phyloP scores from a whole-genome alignment of 2,797 vertebrate species.

The Acanthurus tractus region DNA sequence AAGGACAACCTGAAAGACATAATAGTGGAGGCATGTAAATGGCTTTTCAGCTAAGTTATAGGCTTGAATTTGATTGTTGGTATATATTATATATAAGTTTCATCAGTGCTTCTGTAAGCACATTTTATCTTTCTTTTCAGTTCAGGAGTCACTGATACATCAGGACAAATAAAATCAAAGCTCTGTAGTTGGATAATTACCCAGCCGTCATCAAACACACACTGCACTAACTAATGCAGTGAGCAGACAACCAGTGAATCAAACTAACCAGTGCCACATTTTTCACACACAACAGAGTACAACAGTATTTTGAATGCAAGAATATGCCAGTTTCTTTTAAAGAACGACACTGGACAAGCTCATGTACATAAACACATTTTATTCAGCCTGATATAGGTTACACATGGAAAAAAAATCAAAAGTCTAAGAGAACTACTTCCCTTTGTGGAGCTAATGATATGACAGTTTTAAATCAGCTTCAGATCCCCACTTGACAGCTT shows the following conservation, averaged over 20 bases:
- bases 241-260: background rate
- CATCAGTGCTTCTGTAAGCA: background rate
- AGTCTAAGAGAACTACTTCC: slow-evolving; percentile 83
- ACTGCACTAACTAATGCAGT: background rate
- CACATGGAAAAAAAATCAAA: slow-evolving; percentile 71
- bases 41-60: too few relatives aligned
- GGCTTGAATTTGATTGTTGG: too few relatives aligned
- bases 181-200: background rate
- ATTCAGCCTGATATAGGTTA: slow-evolving; percentile 86
- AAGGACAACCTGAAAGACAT: too few relatives aligned
- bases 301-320: background rate
- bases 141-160: background rate
- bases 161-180: background rate
- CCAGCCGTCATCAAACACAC: background rate
- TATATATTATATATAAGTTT: background rate
- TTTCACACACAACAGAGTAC: background rate
- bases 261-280: background rate
- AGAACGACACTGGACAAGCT: slow-evolving; percentile 48
- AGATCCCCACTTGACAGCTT: slow-evolving; percentile 64
- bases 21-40: too few relatives aligned
- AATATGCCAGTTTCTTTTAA: slow-evolving; percentile 14
- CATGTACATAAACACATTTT: slow-evolving; percentile 83
- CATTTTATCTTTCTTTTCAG: background rate
- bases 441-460: slow-evolving; percentile 83
- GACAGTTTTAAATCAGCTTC: slow-evolving; percentile 77